These are phyloP conservation scores for Hyposoter didymator DNA, from an alignment of 2,888 invertebrate species.

Conservation along the genomic window DNA sequence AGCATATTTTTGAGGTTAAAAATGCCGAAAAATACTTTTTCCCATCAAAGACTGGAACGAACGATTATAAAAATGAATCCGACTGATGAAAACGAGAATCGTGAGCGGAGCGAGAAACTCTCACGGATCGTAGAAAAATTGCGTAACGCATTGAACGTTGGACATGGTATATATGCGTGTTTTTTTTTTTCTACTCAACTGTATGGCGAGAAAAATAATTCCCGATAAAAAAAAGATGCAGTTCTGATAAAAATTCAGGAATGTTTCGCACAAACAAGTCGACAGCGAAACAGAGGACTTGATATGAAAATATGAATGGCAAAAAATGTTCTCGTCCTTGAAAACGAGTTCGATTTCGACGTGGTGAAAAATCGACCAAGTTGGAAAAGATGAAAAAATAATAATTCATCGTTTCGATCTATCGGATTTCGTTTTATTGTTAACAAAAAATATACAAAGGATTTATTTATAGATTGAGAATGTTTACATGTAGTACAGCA, in stretches of 20 bases:
- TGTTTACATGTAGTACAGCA: conserved; percentile 20
- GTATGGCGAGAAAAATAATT: not conserved
- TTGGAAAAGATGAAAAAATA: not conserved
- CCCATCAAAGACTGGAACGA: not conserved
- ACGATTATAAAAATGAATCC: not conserved
- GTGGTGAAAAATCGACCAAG: not conserved
- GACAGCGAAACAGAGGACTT: no score
- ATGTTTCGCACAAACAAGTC: not conserved
- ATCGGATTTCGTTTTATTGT: not conserved
- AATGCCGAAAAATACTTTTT: not conserved
- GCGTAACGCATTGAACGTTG: conserved; percentile 1
- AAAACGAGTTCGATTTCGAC: not conserved
- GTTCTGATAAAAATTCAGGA: not conserved
- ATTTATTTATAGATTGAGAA: not conserved
- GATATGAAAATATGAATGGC: no score
- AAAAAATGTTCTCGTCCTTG: not conserved
- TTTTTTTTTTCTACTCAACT: not conserved
- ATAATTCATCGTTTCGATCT: not conserved
- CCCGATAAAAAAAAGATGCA: not conserved
- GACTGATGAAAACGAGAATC: not conserved
- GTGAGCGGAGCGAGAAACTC: not conserved
- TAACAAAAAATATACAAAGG: not conserved
- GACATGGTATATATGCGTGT: not conserved
- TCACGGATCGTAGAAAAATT: not conserved
- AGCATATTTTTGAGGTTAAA: no score